Evolutionary conservation across 2,113 vertebrate genomes (phyloP), one percentile per base, ranked within the genome.

Genomic region (Clarias batrachus): DNA sequence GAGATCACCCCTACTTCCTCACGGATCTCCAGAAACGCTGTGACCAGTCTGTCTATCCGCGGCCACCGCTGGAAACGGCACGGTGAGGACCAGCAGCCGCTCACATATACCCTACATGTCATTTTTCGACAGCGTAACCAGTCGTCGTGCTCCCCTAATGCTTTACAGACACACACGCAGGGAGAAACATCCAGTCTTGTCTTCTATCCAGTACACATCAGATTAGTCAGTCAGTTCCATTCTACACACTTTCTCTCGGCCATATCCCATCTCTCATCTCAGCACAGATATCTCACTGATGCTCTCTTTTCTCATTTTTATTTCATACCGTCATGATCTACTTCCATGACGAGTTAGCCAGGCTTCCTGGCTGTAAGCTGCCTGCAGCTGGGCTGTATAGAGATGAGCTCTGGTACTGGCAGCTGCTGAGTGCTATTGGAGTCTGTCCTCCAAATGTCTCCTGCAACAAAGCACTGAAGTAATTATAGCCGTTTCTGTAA

Each of bases 11-110:
- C 98, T 90, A 97, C 97, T 73, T 95, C 97, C 85, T 97, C 97
- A 73, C 96, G 97, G 92, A 99, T 99, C 94, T 99, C 98, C 90
- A 96, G 98, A 89, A 99, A 99, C 88, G 98, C 98, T 83, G 98
- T 99, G 88, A 99, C 98, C 65, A 99, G 98, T 89, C 96, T 99
- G 91, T 99, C 98, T 76, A 99, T 99, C 92, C 94, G 98, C 88
- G 97, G 98, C 3, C 98, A 99, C 87, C 97, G 98, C 87, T 99
- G 98, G 98, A 99, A 99, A 95, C 97, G 97, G 93, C 96, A 99
- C 86, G 98, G 98, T 99, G 94, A 97, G 97, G 33, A 62, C 27
- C n/a, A 57, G 17, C 23, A 63, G 17, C 59, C 11, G 12, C 9
- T 3, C 23, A 12, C 21, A 1, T 48, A 1, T 48, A 7, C 41